phyloP scores from a whole-genome alignment of 2,888 invertebrate genomes.

The Sinohyriopsis cumingii region DNA sequence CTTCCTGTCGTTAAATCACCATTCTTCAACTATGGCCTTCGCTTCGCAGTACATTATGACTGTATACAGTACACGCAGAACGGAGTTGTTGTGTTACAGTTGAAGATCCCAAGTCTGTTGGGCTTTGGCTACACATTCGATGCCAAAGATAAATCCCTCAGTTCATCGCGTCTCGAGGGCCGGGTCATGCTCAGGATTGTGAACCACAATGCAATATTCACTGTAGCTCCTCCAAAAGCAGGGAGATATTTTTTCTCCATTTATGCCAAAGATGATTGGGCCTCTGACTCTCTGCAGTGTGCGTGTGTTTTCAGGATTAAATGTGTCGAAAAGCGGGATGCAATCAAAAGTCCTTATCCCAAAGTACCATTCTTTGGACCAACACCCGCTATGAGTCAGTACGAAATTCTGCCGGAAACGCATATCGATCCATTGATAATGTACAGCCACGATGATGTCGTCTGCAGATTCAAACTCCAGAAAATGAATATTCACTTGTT shows the following conservation, averaged over 20 bases:
- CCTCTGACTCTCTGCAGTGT: slow-evolving; percentile 65
- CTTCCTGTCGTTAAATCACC: slow-evolving; percentile 73
- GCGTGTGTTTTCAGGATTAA: slow-evolving; percentile 67
- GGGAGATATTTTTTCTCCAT: slow-evolving; percentile 72
- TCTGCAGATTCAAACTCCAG: slow-evolving; percentile 57
- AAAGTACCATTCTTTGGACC: slow-evolving; percentile 63
- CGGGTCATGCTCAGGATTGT: slow-evolving; percentile 61
- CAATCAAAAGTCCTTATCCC: slow-evolving; percentile 58
- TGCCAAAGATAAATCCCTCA: slow-evolving; percentile 53
- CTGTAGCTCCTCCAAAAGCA: slow-evolving; percentile 70
- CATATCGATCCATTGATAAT: slow-evolving; percentile 60
- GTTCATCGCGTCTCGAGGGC: slow-evolving; percentile 54
- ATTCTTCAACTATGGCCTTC: slow-evolving; percentile 71
- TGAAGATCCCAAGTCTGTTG: slow-evolving; percentile 59
- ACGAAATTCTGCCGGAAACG: slow-evolving; percentile 55
- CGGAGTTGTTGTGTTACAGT: slow-evolving; percentile 61
- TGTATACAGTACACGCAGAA: slow-evolving; percentile 63
- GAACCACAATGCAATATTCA: slow-evolving; percentile 67
- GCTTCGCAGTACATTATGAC: slow-evolving; percentile 61
- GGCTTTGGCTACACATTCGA: slow-evolving; percentile 65
- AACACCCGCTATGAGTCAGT: slow-evolving; percentile 51
- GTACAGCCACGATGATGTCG: slow-evolving; percentile 56
- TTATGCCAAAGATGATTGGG: slow-evolving; percentile 67
- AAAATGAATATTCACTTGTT: slow-evolving; percentile 47
- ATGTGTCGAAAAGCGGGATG: slow-evolving; percentile 56